These are phyloP conservation scores for Carassius auratus DNA, from an alignment of 2,113 vertebrate species.

Conservation along the genomic window DNA sequence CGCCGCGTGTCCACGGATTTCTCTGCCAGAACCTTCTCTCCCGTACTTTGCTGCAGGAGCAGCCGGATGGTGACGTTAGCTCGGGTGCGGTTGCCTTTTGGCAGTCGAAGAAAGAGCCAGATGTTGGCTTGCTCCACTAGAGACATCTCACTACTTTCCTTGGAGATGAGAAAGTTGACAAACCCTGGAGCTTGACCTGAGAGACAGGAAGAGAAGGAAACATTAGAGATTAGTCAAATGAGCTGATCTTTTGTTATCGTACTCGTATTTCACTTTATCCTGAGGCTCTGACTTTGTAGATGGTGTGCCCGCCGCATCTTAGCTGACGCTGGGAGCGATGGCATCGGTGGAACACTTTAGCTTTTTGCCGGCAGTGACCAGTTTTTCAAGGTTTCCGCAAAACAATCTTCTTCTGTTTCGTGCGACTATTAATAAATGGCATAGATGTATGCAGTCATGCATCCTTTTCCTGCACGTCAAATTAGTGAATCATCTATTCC, in stretches of 20 bases:
- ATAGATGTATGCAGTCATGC: not conserved
- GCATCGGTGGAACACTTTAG: conserved; percentile 43
- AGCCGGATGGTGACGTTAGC: conserved; percentile 88
- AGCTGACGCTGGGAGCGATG: conserved; percentile 46
- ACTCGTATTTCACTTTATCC: conserved; percentile 13
- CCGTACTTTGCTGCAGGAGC: conserved; percentile 81
- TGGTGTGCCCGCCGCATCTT: conserved; percentile 38
- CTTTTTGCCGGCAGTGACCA: conserved; percentile 43
- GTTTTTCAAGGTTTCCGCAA: conserved; percentile 33
- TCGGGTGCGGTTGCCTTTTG: conserved; percentile 89
- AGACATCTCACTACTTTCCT: conserved; percentile 86
- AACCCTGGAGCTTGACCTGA: conserved; percentile 80
- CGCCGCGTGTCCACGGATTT: conserved; percentile 91
- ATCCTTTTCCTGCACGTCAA: conserved; percentile 41
- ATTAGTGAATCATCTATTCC: conserved; percentile 41
- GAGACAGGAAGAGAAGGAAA: conserved; percentile 59
- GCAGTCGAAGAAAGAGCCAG: conserved; percentile 93
- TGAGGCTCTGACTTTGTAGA: not conserved
- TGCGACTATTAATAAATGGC: conserved; percentile 15
- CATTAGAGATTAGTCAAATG: conserved; percentile 38
- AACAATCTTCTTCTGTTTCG: conserved; percentile 23
- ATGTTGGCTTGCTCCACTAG: conserved; percentile 92
- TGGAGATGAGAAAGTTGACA: conserved; percentile 91
- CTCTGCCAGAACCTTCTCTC: conserved; percentile 81
- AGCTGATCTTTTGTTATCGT: conserved; percentile 19